Evolutionary conservation across 2,888 invertebrate species (phyloP), one percentile per base, ranked within the genome.

Genomic region (Aphrophora alni): DNA sequence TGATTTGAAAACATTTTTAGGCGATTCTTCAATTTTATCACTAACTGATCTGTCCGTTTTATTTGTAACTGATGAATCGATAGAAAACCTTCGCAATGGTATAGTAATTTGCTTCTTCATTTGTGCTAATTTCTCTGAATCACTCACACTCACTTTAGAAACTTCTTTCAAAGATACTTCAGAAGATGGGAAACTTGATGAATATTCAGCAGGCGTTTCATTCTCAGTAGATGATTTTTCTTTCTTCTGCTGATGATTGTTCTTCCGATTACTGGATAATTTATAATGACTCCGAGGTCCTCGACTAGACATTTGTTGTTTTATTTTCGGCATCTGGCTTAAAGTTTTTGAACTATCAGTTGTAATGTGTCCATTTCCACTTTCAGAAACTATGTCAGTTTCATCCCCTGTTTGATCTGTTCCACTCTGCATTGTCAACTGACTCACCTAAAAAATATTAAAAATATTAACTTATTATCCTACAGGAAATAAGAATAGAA

Each of bases 31-130:
- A 7, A 78, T 25, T 73, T 78, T 78, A 21, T 73, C 78, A 33
- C 78, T 78, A 59, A 59, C 59, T 21, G 59, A 59, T 59, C 59
- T n/a, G 38, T 78, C 78, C 28, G 72, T 78, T 51, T 51, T 78
- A 59, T 78, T 78, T 24, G 73, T 78, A 51, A 78, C 78, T 5
- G 72, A 51, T 8, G 78, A 78, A 28, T 78, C 78, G n/a, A 78
- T 71, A 17, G 78, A 78, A 17, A 72, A 78, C 59, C 73, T 78
- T 25, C 78, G 17, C 27, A 72, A 28, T 24, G 72, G 44, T 24
- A 72, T 73, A 17, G 59, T 72, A 24, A 51, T 73, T 24, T 78
- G 72, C 4, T 17, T 27, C 26, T 78, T 78, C 24, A 73, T 28
- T 27, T 38, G 26, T 10, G 33, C 44, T 38, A 78, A 2, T 21